Base-by-base conservation (phyloP, 2,113 vertebrate genomes). In the Climacteris rufus region DNA sequence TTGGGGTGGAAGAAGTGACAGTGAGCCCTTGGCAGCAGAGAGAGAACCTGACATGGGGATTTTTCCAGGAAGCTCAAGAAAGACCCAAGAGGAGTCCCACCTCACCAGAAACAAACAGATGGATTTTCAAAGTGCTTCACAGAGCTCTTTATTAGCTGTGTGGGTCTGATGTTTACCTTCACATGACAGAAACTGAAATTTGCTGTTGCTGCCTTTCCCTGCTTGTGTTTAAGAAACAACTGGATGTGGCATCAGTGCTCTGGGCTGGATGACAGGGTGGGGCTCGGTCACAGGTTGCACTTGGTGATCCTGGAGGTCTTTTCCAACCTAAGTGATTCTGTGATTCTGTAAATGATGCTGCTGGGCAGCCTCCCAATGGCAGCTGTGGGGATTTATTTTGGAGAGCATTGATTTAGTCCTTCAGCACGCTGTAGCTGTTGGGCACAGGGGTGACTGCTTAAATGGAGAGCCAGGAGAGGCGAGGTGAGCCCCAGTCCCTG, bases 31-130 rank as follows among this genome's bases (percentile, higher is more conserved):
- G 61, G 80, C 79, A 70, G 77, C 66, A 93, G 25, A 31, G 22
- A 63, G 33, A 64, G 71, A 86, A 60, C 59, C 50, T 47, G 50
- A 31, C 0, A 2, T 37, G 91, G 85, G 85, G 45, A 50, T 91
- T 95, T 94, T 91, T 89, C 93, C 91, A 93, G 80, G 92, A 92
- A 93, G 89, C 79, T 19, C 31, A 33, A 61, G 83, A 70, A 77
- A 61, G 70, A 59, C 65, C 50, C 68, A 54, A 25, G 50, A 85
- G 87, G 82, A 76, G 88, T 85, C 85, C 68, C 27, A 75, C 44
- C 60, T 90, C 4, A 1, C 89, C 66, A 27, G 87, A 93, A 75
- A 90, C 90, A 94, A 80, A 61, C 22, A 69, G 42, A 57, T 25
- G 5, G 9, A 27, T 89, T 89, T 69, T 89, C 44, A 14, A 40